Percentiles rank a stretch among this genome's conserved stretches.
Evolutionary conservation across 2,797 vertebrate species (phyloP).

Genomic region (Propithecus deckenii): DNA sequence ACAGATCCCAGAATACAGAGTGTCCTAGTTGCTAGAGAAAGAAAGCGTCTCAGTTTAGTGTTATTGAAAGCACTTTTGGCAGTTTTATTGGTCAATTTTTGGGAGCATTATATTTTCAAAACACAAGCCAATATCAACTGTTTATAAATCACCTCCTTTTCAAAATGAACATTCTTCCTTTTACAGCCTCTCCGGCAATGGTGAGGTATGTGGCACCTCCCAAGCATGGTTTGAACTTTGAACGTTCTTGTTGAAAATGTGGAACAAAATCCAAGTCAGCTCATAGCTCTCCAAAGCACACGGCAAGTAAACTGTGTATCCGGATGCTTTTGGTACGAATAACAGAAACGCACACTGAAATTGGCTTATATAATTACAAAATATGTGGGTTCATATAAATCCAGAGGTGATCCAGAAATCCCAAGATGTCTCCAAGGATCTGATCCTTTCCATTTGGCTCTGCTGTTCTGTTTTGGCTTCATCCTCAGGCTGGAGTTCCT

Average conservation of each 20-base stretch:
- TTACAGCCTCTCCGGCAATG: background rate
- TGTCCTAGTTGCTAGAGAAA: background rate
- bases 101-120: background rate
- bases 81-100: background rate
- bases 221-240: background rate
- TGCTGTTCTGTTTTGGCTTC: background rate
- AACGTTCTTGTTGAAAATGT: background rate
- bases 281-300: background rate
- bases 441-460: background rate
- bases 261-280: background rate
- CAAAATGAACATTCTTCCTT: background rate
- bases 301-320: background rate
- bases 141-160: background rate
- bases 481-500: background rate
- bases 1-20: background rate
- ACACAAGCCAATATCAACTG: background rate
- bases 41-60: accelerated
- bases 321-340: too few relatives aligned
- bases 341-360: background rate
- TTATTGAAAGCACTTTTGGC: background rate
- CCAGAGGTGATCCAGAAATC: background rate
- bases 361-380: background rate
- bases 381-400: too few relatives aligned
- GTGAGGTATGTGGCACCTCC: background rate
- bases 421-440: background rate